These are phyloP conservation scores for Lasaia peninsularis DNA, from an alignment of 1,140 invertebrate species.

Conservation along the genomic window DNA sequence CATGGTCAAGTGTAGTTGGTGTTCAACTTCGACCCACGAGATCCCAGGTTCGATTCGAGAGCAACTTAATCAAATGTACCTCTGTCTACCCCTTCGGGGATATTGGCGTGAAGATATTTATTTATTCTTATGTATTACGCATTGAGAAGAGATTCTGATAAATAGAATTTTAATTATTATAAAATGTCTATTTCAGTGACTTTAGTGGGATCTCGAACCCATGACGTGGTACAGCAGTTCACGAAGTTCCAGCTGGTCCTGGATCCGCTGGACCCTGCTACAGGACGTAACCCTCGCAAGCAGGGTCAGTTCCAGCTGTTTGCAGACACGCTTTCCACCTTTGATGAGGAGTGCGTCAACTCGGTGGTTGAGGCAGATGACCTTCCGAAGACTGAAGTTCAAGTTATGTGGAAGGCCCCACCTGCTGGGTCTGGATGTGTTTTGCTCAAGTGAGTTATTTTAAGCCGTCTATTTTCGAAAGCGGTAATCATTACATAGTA, in stretches of 20 bases:
- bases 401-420: constrained; percentile 94
- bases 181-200: constrained; percentile 78
- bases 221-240: constrained; percentile 88
- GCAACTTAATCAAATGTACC: too few relatives aligned
- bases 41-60: too few relatives aligned
- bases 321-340: constrained; percentile 86
- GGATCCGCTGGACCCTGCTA: constrained; percentile 78
- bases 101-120: too few relatives aligned
- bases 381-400: constrained; percentile 90
- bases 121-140: too few relatives aligned
- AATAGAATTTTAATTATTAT: constrained; percentile 6
- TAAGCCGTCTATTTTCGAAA: too few relatives aligned
- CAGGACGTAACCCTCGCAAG: constrained; percentile 66
- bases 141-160: background rate
- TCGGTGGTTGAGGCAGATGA: constrained; percentile 88
- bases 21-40: too few relatives aligned
- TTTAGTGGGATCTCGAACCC: constrained; percentile 84
- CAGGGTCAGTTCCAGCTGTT: constrained; percentile 90
- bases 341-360: constrained; percentile 92
- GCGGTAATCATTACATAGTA: too few relatives aligned
- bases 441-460: constrained; percentile 83
- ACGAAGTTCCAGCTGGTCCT: constrained; percentile 89
- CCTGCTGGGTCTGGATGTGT: constrained; percentile 90
- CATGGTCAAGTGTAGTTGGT: too few relatives aligned
- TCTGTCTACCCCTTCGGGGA: too few relatives aligned